These are phyloP conservation scores for Cyprinus carpio DNA, from an alignment of 2,113 vertebrate species.

Conservation along the genomic window DNA sequence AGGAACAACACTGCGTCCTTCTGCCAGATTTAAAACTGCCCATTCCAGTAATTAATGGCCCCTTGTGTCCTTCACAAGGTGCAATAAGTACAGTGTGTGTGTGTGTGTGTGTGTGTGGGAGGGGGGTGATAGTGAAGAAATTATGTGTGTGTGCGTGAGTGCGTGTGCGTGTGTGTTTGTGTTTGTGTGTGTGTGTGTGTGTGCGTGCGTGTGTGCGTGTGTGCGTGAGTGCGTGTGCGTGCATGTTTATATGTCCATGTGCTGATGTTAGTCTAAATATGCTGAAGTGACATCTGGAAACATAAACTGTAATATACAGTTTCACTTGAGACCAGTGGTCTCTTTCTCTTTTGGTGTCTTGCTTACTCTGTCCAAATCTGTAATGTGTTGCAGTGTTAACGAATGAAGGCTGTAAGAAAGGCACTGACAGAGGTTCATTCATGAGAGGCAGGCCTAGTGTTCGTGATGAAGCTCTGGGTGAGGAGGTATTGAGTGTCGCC, in stretches of 20 bases:
- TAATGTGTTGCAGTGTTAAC: constrained; percentile 30
- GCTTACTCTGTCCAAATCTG: constrained; percentile 21
- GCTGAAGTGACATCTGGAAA: constrained; percentile 21
- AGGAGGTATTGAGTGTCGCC: constrained; percentile 46
- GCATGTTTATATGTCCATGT: background rate
- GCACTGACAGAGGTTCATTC: constrained; percentile 36
- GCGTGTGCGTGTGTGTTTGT: no score
- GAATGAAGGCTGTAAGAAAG: constrained; percentile 37
- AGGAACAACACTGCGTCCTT: constrained; percentile 78
- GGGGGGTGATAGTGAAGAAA: constrained; percentile 11
- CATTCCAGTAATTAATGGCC: constrained; percentile 73
- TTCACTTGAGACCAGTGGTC: background rate
- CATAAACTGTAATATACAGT: background rate
- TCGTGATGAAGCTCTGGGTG: constrained; percentile 25
- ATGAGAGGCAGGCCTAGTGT: constrained; percentile 16
- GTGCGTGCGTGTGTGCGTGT: no score
- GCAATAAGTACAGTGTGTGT: constrained; percentile 48
- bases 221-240: no score
- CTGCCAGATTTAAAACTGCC: constrained; percentile 74
- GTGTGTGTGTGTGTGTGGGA: constrained; percentile 22
- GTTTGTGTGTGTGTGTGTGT: no score
- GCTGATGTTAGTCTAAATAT: constrained; percentile 7
- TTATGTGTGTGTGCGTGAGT: background rate
- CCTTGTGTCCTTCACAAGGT: constrained; percentile 69
- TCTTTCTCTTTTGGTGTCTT: constrained; percentile 17